Evolutionary conservation across 2,888 invertebrate species (phyloP).

Genomic region (Apotomis turbidana): DNA sequence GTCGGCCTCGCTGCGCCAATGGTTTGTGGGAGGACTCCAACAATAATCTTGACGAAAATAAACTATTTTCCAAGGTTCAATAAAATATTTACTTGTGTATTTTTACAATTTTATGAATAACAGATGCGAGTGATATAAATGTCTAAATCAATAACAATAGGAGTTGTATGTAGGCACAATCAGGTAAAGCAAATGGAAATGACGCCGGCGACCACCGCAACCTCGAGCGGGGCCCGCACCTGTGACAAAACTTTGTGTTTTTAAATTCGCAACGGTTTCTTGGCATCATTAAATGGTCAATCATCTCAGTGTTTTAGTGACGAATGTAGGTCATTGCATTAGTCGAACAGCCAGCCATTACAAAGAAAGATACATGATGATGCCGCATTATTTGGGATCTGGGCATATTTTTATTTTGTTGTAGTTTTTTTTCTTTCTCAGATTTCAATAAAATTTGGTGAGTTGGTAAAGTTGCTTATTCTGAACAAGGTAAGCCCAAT

Average conservation of each 20-base stretch:
- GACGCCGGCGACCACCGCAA: not conserved
- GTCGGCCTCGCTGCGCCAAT: constrained; percentile 73
- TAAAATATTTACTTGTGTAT: not conserved
- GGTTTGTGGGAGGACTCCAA: constrained; percentile 65
- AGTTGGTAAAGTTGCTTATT: no score
- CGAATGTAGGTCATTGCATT: constrained; percentile 72
- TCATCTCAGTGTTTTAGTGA: constrained; percentile 64
- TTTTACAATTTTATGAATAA: not conserved
- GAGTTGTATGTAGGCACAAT: not conserved
- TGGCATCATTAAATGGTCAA: constrained; percentile 75
- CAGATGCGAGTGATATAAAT: not conserved
- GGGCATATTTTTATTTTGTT: no score
- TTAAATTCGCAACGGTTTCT: constrained; percentile 66
- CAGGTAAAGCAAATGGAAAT: constrained; percentile 7
- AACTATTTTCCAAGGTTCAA: constrained; percentile 36
- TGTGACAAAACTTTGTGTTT: constrained; percentile 45
- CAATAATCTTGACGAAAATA: constrained; percentile 53
- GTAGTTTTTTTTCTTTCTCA: no score
- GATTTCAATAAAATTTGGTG: no score
- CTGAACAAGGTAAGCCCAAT: no score
- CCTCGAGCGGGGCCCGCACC: constrained; percentile 4
- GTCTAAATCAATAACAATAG: not conserved
- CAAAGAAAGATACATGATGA: no score
- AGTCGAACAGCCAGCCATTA: constrained; percentile 49
- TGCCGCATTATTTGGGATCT: no score